Percentiles rank a stretch among this genome's conserved stretches.
phyloP scores from a whole-genome alignment of 2,113 vertebrate genomes.

The Hydrochoerus hydrochaeris region DNA sequence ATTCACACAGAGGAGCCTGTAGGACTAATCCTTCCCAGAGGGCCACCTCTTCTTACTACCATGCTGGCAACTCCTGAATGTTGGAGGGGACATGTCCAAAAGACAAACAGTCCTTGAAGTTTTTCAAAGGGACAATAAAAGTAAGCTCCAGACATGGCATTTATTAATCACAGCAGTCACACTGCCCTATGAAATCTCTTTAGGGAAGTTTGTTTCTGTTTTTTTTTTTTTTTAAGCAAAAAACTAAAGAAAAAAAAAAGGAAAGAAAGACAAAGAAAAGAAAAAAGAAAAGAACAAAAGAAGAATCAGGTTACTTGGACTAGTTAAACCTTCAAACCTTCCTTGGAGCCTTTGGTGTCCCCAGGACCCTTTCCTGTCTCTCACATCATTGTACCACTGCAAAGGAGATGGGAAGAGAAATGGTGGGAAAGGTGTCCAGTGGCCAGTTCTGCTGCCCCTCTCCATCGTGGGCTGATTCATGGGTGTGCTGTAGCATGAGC shows the following conservation, averaged over 20 bases:
- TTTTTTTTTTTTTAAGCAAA: not conserved
- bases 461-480: not conserved
- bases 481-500: not conserved
- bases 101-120: not conserved
- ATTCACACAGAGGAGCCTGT: not conserved
- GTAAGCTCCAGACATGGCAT: not conserved
- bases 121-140: not conserved
- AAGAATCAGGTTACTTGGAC: not conserved
- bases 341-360: not conserved
- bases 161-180: not conserved
- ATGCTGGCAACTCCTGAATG: not conserved
- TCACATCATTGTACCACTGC: not conserved
- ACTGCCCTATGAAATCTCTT: not conserved
- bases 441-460: not conserved
- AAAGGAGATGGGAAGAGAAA: not conserved
- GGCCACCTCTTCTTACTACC: not conserved
- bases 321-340: not conserved
- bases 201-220: not conserved
- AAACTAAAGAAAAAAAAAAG: not conserved
- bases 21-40: not conserved
- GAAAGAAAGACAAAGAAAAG: not conserved
- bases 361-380: not conserved
- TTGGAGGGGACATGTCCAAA: not conserved
- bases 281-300: not conserved
- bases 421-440: not conserved